A percentile compares a stretch with the other conserved stretches of the same genome.
Evolutionary conservation across 1,140 invertebrate genomes (phyloP).

Genomic region (Stegodyphus mimosarum): DNA sequence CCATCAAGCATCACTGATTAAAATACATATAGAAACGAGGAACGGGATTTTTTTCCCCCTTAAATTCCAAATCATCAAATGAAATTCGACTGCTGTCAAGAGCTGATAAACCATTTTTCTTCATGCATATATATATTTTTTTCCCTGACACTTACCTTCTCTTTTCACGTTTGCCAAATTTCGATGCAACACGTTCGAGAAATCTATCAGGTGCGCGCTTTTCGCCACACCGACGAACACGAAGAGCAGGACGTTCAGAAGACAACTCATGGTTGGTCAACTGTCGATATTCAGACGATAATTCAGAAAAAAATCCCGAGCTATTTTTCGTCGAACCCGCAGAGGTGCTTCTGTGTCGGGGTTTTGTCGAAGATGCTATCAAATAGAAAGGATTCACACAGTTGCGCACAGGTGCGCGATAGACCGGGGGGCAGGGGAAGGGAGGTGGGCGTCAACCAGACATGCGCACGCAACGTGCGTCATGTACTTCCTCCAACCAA

Average conservation of each 20-base stretch:
- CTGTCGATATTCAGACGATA: neutral
- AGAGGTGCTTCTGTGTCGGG: neutral
- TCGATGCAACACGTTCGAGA: conserved; percentile 61
- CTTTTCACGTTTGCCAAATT: conserved; percentile 62
- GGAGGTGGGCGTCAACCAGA: conserved; percentile 39
- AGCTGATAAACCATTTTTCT: too few species aligned
- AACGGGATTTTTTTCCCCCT: too few species aligned
- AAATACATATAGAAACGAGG: too few species aligned
- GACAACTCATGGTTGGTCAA: conserved; percentile 26
- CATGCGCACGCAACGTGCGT: conserved; percentile 49
- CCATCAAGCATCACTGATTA: too few species aligned
- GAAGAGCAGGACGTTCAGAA: conserved; percentile 61
- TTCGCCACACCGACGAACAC: conserved; percentile 60
- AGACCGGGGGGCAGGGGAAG: neutral
- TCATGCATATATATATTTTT: too few species aligned
- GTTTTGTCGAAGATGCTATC: neutral
- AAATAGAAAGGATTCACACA: neutral
- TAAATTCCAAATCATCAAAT: too few species aligned
- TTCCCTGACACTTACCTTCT: conserved; percentile 59
- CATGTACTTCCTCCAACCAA: conserved; percentile 13
- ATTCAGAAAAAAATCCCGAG: neutral
- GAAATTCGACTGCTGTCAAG: too few species aligned
- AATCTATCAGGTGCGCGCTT: conserved; percentile 63
- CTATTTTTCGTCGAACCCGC: neutral
- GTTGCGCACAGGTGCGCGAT: conserved; percentile 38